Conservation (phyloP, 2,797 vertebrate species). For the Scomberomorus guttatus region DNA sequence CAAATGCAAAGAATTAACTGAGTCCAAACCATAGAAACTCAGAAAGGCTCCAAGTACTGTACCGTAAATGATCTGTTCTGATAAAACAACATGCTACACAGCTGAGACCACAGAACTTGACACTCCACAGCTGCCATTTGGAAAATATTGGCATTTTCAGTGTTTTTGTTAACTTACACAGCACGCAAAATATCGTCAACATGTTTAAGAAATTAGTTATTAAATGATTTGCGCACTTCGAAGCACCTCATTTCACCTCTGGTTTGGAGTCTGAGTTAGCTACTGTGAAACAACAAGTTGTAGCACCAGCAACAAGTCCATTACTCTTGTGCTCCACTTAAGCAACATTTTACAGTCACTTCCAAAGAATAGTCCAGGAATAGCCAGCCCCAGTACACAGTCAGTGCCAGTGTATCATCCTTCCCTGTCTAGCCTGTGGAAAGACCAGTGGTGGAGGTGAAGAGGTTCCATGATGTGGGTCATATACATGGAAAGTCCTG, state of each 20-base stretch:
- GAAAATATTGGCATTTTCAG: conserved; percentile 76
- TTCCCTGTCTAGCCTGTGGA: conserved; percentile 75
- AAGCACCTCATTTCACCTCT: conserved; percentile 11
- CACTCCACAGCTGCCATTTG: conserved; percentile 81
- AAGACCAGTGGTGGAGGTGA: conserved; percentile 75
- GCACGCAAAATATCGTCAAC: conserved; percentile 68
- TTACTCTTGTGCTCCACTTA: conserved; percentile 39
- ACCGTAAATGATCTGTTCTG: conserved; percentile 71
- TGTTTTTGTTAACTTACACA: conserved; percentile 70
- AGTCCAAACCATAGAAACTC: conserved; percentile 64
- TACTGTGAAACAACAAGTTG: conserved; percentile 26
- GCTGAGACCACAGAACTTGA: conserved; percentile 83
- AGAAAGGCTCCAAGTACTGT: conserved; percentile 61
- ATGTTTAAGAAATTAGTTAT: conserved; percentile 40
- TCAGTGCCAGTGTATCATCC: conserved; percentile 71
- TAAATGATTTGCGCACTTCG: conserved; percentile 54
- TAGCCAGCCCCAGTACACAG: conserved; percentile 47
- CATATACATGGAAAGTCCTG: conserved; percentile 75
- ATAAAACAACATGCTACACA: conserved; percentile 82
- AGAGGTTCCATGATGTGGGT: conserved; percentile 77
- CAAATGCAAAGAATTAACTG: conserved; percentile 53
- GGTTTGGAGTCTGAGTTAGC: background rate
- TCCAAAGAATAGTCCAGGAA: conserved; percentile 60
- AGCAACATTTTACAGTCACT: conserved; percentile 39
- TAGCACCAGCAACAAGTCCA: conserved; percentile 12